phyloP scores from a whole-genome alignment of 2,888 invertebrate genomes.

The Spatulosminthurus flaviceps region DNA sequence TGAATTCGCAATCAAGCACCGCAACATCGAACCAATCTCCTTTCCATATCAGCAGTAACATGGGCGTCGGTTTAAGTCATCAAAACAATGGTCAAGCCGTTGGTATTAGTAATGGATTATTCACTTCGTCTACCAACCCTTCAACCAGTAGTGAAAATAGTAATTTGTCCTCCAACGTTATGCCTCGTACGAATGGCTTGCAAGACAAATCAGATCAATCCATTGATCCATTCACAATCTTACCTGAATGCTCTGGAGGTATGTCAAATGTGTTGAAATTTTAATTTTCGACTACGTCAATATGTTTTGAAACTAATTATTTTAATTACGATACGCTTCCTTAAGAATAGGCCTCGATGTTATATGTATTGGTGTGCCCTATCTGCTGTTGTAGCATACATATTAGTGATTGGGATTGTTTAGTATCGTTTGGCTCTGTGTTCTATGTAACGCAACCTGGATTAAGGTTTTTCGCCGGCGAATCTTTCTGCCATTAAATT shows the following conservation, averaged over 20 bases:
- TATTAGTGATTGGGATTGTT: no score
- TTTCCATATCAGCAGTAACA: constrained; percentile 57
- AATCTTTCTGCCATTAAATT: no score
- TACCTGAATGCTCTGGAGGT: neutral
- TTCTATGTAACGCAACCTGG: no score
- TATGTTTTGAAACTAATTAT: no score
- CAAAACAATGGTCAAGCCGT: constrained; percentile 33
- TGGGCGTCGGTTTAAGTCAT: constrained; percentile 55
- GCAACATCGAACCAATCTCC: constrained; percentile 56
- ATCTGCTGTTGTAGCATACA: no score
- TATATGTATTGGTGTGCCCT: no score
- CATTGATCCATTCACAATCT: constrained; percentile 16
- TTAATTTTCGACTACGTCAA: neutral
- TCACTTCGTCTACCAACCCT: constrained; percentile 51
- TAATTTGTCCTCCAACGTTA: constrained; percentile 48
- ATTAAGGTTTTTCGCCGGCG: no score
- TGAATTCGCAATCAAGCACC: constrained; percentile 54
- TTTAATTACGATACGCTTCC: no score
- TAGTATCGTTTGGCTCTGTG: no score
- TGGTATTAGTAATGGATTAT: constrained; percentile 46
- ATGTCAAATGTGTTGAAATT: neutral
- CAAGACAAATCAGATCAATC: constrained; percentile 58
- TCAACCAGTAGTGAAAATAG: constrained; percentile 6
- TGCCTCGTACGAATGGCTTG: constrained; percentile 27
- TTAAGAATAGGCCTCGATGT: no score